Base-by-base conservation (phyloP, 2,113 vertebrate species). In the Otus sunia region DNA sequence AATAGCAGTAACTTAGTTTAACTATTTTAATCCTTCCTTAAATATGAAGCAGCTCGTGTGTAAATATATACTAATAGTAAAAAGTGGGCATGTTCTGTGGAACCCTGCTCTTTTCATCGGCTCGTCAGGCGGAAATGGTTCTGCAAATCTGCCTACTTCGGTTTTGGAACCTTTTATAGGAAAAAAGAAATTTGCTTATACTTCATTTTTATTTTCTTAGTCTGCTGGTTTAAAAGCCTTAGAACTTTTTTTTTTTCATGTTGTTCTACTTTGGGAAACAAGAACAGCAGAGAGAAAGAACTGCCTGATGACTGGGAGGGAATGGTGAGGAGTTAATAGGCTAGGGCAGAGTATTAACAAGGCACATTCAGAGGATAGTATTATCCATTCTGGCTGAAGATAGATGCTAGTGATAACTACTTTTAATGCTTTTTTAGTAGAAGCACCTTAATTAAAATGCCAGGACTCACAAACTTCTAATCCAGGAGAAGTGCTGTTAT, bases 141-240 rank as follows among this genome's bases (percentile, higher is more conserved):
- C 59, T 82, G 64, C 78, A 84, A 88, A 62, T 63, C 93, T 87
- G 86, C 64, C 69, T 80, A 4, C 67, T 94, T 88, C 79, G 78
- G 69, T 52, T 97, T 97, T 97, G 81, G 94, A 97, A 79, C 41
- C 56, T 59, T 86, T 50, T 62, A 21, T 50, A 68, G 81, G 90
- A 96, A 89, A 74, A 82, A 76, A 92, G 25, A 93, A 76, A 93
- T 73, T 92, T 81, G 17, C 68, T 79, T 96, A 36, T 82, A n/a
- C 47, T 92, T 92, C 0, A 0, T 88, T 87, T 88, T 94, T 91
- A 83, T 96, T 96, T 97, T 96, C 71, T 90, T 73, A 43, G 47
- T 90, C 34, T 95, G 45, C 67, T 86, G 41, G 19, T 96, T 77
- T 91, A 52, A 96, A 91, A 71, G 22, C 79, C 32, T 71, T 66